Base-by-base conservation (phyloP, 1,140 invertebrate genomes). In the Hydropsyche tenuis region DNA sequence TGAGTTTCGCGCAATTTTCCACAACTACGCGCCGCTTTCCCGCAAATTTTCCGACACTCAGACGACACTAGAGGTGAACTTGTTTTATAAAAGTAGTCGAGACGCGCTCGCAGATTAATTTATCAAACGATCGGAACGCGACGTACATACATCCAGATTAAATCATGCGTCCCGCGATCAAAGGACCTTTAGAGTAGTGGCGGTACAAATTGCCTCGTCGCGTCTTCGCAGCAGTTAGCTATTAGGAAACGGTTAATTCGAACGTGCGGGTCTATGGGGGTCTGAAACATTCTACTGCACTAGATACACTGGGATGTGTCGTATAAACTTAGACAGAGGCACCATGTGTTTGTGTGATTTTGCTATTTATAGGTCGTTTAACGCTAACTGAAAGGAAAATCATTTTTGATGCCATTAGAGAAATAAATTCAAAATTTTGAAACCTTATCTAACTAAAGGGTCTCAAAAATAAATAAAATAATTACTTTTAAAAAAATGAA, bases 171-270 rank as follows among this genome's bases (percentile, higher is more conserved):
- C 68, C 42, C 30, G 30, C 30, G 68, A 70, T 70, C 68, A 70
- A 70, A 70, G 68, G 30, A 37, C 30, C 30, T 37, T 9, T 9
- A 37, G 3, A 70, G 48, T 23, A 16, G 65, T 45, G n/a, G 65
- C 6, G 25, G 25, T 70, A 70, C 68, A 70, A 70, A 70, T 70
- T 70, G 68, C 51, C 68, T 56, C 43, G 51, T 70, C 51, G 20
- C 65, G 51, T 70, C 42, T 70, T 56, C 48, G n/a, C 16, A 43
- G 25, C 9, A 37, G 43, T 45, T 45, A 18, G 48, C 68, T 56
- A 70, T 70, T 70, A 70, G 68, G 51, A 56, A 70, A 45, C 51
- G 68, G 68, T 70, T 70, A 70, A 70, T 70, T 70, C 68, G 42
- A 46, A 30, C 22, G 14, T 7, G 68, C 14, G 63, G 12, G 37